Base-by-base conservation (phyloP, 2,888 invertebrate genomes). In the Troides helena region DNA sequence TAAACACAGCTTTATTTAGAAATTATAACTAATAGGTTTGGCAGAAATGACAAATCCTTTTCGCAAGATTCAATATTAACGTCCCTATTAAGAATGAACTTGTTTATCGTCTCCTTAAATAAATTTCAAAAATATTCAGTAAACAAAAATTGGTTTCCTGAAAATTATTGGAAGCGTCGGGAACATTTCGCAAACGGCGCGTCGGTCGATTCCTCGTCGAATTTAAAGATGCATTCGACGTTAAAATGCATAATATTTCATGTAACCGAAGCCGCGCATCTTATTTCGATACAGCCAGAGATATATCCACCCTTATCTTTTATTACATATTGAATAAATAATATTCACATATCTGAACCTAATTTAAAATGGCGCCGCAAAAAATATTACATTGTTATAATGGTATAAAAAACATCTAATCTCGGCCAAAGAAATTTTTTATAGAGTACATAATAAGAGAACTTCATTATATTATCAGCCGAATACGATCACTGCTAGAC, bases 201-300 rank as follows among this genome's bases (percentile, higher is more conserved):
- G n/a, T 18, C 53, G 17, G 59, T 25, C 36, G 36, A 57, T 57
- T 67, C 25, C 67, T 59, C 59, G 59, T n/a, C 14, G 25, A 25
- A 57, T 62, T 67, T 62, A 18, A 53, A 25, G 56, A 62, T 62
- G 62, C 56, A 62, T 56, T 62, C 62, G 62, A 62, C 62, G 39
- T 62, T 67, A 62, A 57, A 62, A 62, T 62, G 25, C n/a, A 57
- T 62, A 56, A 67, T 25, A 66, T 66, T 65, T 66, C 59, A 46
- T 25, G 50, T 30, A 60, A 66, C 30, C 7, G 8, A 59, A 59
- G 59, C 59, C 10, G 50, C 17, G 43, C 58, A 58, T 65, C 58
- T 57, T 30, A 65, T 57, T 46, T 58, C 59, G 23, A 66, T 23
- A 66, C 39, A 59, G 18, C 50, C n/a, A 5, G 53, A 4, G 53